These are phyloP conservation scores for Ectropis crepuscularia DNA, from an alignment of 2,888 invertebrate genomes.

Conservation along the genomic window DNA sequence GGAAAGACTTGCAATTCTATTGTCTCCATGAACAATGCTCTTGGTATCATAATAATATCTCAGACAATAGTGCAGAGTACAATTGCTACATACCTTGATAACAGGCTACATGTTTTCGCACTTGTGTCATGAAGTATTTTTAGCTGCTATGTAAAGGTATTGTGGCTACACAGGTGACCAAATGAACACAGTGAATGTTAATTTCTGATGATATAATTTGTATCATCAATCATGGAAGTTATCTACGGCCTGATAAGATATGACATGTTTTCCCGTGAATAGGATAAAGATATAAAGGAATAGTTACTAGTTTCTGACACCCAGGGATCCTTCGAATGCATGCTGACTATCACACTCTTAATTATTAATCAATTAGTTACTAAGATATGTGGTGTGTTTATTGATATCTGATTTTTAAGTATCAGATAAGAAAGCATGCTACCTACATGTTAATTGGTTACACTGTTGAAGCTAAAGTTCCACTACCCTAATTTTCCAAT, in stretches of 20 bases:
- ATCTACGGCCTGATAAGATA: conserved; percentile 1
- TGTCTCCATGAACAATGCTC: conserved; percentile 16
- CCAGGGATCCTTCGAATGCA: too few species aligned
- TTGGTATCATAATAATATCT: conserved; percentile 10
- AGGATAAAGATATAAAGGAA: background rate
- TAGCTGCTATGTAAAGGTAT: conserved; percentile 11
- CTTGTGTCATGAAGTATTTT: conserved; percentile 26
- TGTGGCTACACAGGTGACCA: conserved; percentile 1
- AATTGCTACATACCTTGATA: conserved; percentile 25
- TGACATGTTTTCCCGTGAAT: background rate
- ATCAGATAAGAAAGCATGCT: too few species aligned
- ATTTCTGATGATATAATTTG: conserved; percentile 17
- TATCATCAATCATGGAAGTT: conserved; percentile 7
- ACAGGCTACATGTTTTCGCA: conserved; percentile 14
- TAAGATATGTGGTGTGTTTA: too few species aligned
- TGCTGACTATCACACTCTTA: too few species aligned
- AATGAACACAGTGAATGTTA: conserved; percentile 8
- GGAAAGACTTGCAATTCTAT: conserved; percentile 17
- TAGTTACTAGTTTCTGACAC: too few species aligned
- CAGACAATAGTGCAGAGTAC: conserved; percentile 8
- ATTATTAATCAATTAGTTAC: too few species aligned
- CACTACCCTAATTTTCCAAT: too few species aligned
- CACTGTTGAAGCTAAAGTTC: too few species aligned
- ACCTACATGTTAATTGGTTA: too few species aligned
- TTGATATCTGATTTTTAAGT: too few species aligned